phyloP scores from a whole-genome alignment of 2,113 vertebrate genomes.

The Serilophus lunatus region DNA sequence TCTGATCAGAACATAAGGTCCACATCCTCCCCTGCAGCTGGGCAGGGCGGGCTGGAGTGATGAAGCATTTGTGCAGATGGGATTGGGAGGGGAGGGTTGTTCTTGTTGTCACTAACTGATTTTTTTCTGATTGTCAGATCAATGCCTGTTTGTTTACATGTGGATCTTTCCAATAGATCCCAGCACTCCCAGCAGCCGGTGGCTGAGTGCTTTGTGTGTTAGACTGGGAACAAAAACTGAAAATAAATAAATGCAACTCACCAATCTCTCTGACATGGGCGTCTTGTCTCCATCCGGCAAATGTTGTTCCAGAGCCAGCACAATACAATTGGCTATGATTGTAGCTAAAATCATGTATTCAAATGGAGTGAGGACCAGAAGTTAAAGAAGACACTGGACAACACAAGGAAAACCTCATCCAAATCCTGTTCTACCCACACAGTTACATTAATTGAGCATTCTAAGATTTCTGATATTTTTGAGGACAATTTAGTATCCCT shows the following conservation, averaged over 20 bases:
- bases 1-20: background rate
- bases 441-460: background rate
- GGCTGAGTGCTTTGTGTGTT: background rate
- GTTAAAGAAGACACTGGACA: constrained; percentile 76
- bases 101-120: background rate
- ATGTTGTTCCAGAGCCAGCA: constrained; percentile 94
- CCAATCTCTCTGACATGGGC: constrained; percentile 94
- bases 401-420: background rate
- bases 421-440: background rate
- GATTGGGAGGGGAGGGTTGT: background rate
- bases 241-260: constrained; percentile 72
- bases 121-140: background rate
- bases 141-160: background rate
- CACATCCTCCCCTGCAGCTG: background rate
- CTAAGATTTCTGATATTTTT: background rate
- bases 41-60: constrained; percentile 15
- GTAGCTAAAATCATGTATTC: constrained; percentile 98
- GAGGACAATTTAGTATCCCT: background rate
- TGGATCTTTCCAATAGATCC: background rate
- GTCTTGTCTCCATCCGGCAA: constrained; percentile 93
- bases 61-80: background rate
- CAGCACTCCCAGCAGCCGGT: background rate
- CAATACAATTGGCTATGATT: constrained; percentile 98
- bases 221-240: background rate
- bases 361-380: constrained; percentile 82